Evolutionary conservation across 2,797 vertebrate species (phyloP).

Genomic region (Alectoris magna): DNA sequence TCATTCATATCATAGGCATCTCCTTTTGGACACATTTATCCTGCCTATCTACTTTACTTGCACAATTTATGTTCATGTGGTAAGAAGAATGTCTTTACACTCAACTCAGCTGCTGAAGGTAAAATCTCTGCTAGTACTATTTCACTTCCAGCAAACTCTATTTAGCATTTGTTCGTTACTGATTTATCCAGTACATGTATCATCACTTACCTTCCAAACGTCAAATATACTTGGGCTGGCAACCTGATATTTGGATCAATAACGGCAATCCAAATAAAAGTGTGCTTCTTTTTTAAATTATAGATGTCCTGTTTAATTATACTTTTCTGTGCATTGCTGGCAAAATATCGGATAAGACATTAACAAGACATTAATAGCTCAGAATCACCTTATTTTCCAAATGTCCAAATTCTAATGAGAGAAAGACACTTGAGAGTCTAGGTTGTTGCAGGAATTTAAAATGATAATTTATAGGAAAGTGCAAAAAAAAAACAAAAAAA

Average conservation of each 20-base stretch:
- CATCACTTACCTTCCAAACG: not conserved
- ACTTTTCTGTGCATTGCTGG: not conserved
- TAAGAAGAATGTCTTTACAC: not conserved
- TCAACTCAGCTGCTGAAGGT: not conserved
- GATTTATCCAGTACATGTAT: not conserved
- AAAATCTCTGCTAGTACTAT: not conserved
- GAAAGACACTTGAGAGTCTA: not conserved
- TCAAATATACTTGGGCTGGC: not conserved
- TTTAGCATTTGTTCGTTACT: not conserved
- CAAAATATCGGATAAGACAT: constrained; percentile 18
- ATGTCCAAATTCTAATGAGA: not conserved
- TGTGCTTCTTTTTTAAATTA: constrained; percentile 23
- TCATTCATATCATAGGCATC: not conserved
- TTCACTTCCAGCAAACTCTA: not conserved
- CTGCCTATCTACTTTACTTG: not conserved
- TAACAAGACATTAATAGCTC: not conserved
- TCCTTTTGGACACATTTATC: not conserved
- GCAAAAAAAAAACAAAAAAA: not conserved
- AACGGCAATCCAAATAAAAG: constrained; percentile 44
- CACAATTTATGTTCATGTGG: not conserved
- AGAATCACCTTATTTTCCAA: constrained; percentile 6
- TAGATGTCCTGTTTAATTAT: constrained; percentile 18
- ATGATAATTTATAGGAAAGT: not conserved
- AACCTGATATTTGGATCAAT: constrained; percentile 46
- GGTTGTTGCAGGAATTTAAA: not conserved